Evolutionary conservation across 1,140 invertebrate genomes (phyloP).

Genomic region (Subanguina moxae): DNA sequence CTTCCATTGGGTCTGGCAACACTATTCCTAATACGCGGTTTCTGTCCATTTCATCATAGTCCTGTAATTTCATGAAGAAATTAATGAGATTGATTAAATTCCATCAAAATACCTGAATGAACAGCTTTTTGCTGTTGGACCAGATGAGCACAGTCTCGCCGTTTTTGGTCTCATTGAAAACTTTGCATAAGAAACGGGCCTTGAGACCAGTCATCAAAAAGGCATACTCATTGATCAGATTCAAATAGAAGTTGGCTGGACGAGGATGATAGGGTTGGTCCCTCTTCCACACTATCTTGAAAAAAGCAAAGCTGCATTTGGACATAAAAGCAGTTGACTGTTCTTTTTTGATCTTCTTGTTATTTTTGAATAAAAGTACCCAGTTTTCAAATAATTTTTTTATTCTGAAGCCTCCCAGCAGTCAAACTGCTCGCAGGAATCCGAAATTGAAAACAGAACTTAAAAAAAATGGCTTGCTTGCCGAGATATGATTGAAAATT

Average conservation of each 20-base stretch:
- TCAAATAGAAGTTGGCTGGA: slow-evolving; percentile 4
- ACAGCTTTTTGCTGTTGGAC: neutral
- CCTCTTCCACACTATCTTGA: slow-evolving; percentile 5
- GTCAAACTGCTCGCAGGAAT: no score
- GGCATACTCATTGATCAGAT: slow-evolving; percentile 7
- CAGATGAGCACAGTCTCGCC: slow-evolving; percentile 8
- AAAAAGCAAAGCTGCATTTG: neutral
- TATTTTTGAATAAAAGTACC: no score
- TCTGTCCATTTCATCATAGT: slow-evolving; percentile 9
- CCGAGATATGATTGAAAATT: no score
- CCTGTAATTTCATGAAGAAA: slow-evolving; percentile 5
- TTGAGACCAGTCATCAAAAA: neutral
- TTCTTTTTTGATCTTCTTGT: no score
- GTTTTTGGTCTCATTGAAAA: slow-evolving; percentile 5
- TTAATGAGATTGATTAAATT: neutral
- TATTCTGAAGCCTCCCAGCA: no score
- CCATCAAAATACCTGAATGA: slow-evolving; percentile 4
- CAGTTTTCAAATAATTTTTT: no score
- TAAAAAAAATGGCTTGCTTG: no score
- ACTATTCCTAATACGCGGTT: slow-evolving; percentile 2
- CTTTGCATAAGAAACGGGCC: neutral
- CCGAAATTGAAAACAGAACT: no score
- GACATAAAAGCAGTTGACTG: no score
- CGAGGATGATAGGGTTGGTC: neutral
- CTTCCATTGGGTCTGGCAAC: slow-evolving; percentile 1